A percentile compares a stretch with the other conserved stretches of the same genome.
Conservation (phyloP, 2,888 invertebrate genomes). For the Eulithis prunata region DNA sequence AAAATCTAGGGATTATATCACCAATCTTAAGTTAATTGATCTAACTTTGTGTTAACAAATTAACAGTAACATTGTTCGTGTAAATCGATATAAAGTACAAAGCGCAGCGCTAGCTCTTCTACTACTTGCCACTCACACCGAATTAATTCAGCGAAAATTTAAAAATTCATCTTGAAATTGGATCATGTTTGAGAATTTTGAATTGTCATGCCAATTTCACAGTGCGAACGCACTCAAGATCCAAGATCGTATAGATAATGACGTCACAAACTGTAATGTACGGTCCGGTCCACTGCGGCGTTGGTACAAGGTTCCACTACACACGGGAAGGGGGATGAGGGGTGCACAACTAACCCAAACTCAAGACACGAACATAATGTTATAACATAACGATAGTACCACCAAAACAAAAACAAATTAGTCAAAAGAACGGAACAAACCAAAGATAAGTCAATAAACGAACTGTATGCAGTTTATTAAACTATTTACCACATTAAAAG, state of each 20-base stretch:
- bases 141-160: constrained; percentile 26
- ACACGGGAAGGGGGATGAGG: constrained; percentile 53
- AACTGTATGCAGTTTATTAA: constrained; percentile 53
- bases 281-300: constrained; percentile 30
- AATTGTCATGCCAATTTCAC: constrained; percentile 14
- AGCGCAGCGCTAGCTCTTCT: constrained; percentile 55
- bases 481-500: not conserved
- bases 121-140: constrained; percentile 38
- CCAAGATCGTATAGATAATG: constrained; percentile 33
- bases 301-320: constrained; percentile 35
- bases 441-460: constrained; percentile 43
- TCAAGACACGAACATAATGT: constrained; percentile 58
- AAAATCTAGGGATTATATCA: constrained; percentile 25
- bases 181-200: constrained; percentile 39
- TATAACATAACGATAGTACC: constrained; percentile 58
- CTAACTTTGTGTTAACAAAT: not conserved
- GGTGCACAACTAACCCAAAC: constrained; percentile 72
- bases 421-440: constrained; percentile 49
- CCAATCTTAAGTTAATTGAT: constrained; percentile 2
- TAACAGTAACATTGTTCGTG: constrained; percentile 16
- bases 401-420: constrained; percentile 55
- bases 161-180: constrained; percentile 44
- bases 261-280: constrained; percentile 23
- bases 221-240: constrained; percentile 26
- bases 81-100: constrained; percentile 16